Evolutionary conservation across 2,888 invertebrate genomes (phyloP), one percentile per base, ranked within the genome.

Genomic region (Plemyria rubiginata): DNA sequence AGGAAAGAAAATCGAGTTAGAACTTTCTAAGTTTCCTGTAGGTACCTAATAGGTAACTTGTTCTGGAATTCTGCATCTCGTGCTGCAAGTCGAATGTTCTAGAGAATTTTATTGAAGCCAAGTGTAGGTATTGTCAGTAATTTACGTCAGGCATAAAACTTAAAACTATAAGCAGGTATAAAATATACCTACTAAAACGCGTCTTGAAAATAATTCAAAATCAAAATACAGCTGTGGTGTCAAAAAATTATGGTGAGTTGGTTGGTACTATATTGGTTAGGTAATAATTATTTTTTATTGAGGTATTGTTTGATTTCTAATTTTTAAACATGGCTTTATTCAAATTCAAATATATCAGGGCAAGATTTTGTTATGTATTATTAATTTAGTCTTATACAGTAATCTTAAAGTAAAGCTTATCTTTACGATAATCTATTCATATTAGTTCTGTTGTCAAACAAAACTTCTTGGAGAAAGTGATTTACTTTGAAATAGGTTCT

Each of bases 391-490:
- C n/a, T n/a, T n/a, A n/a, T n/a, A n/a, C n/a, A n/a, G n/a, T n/a
- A n/a, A n/a, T n/a, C n/a, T n/a, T n/a, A n/a, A n/a, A n/a, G n/a
- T n/a, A n/a, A n/a, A n/a, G n/a, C 13, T 43, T 13, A 41, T 15
- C 41, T 16, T 16, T 45, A 16, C 4, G 45, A 16, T 16, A 45
- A 45, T 16, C 9, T 45, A 45, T 15, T 22, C 46, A 46, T 53
- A 28, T 32, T 32, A 29, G 38, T 40, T 48, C 11, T 62, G 54
- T 50, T 53, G 54, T 22, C 57, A 68, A 65, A 60, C 68, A 70
- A 41, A 52, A 7, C 16, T 4, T 11, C 16, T 45, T 72, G 73
- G 72, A 72, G 82, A 85, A 86, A 85, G 85, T 85, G 76, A 70
- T 74, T 73, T 68, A 50, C 64, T 68, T 71, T 62, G 61, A 61